Base-by-base conservation (phyloP, 2,797 vertebrate species). In the Parambassis ranga region DNA sequence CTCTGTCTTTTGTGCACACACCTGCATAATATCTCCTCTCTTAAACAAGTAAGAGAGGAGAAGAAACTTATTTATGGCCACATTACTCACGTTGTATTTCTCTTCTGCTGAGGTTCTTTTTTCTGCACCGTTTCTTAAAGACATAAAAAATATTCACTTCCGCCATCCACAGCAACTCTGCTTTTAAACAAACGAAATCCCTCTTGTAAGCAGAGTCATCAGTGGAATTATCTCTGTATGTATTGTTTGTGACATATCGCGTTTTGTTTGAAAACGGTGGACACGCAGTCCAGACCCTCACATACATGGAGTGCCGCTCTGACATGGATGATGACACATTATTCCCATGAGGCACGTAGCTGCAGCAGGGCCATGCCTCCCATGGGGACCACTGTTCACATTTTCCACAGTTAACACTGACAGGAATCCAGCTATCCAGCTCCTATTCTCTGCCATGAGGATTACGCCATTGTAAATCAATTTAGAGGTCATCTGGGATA, bases 1-100 rank as follows among this genome's bases (percentile, higher is more conserved):
- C 69, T 81, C 41, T 60, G 65, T 61, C 73, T 78, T 74, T 83
- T 82, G 58, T 83, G 79, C 81, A 72, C 51, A 84, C 48, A 7
- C n/a, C 37, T 64, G 82, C 78, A 89, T 75, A 77, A 86, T 77
- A 82, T 75, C 48, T 68, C 20, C 1, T 72, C 41, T 65, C 48
- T 61, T 75, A 75, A 82, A 85, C 68, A 87, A 79, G 66, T 44
- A 43, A 7, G 43, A 56, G 43, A 65, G 44, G 42, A 77, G 63
- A 46, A 52, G 65, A 62, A 74, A 71, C 64, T 71, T 83, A 85
- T 87, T 89, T 86, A 87, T 63, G 63, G 67, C 41, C 49, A 61
- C 79, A 86, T 90, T 74, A 83, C 65, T 89, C 85, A 74, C 38
- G 49, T 37, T 42, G 15, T 76, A 70, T 68, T 71, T 78, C 61